Conservation (phyloP, 2,113 vertebrate genomes). For the Brevimyrus niger region DNA sequence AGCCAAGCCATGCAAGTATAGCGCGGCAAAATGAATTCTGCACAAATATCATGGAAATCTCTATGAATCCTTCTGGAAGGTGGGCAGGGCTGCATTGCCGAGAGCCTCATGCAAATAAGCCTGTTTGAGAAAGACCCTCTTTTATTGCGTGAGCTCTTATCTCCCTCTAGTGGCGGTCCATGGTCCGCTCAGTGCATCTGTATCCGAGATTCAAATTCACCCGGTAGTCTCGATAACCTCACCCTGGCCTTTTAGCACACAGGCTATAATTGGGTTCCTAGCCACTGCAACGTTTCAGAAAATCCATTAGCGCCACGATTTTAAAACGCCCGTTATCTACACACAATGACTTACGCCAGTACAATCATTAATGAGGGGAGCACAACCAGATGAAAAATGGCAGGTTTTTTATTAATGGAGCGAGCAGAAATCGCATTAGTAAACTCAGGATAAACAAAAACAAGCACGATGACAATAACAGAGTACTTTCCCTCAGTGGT, state of each 20-base stretch:
- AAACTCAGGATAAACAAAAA: not conserved
- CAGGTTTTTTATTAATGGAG: constrained; percentile 7
- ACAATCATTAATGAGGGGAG: not conserved
- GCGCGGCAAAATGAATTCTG: not conserved
- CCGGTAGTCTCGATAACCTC: not conserved
- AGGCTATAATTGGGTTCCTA: constrained; percentile 11
- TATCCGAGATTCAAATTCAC: not conserved
- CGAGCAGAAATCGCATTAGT: not conserved
- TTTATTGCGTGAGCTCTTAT: constrained; percentile 11
- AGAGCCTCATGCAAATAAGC: not conserved
- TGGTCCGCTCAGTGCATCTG: not conserved
- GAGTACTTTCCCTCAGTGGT: not conserved
- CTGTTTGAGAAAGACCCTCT: not conserved
- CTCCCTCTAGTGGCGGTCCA: constrained; percentile 24
- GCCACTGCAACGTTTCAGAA: not conserved
- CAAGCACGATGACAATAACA: not conserved
- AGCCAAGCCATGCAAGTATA: not conserved
- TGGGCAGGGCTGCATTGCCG: not conserved
- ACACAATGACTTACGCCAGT: not conserved
- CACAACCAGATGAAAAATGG: not conserved
- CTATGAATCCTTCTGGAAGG: not conserved
- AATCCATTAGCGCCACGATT: constrained; percentile 14
- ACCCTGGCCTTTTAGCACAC: constrained; percentile 12
- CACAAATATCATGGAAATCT: not conserved
- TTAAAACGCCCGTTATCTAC: constrained; percentile 3